Evolutionary conservation across 2,888 invertebrate species (phyloP).

Genomic region (Drosophila bunnanda): DNA sequence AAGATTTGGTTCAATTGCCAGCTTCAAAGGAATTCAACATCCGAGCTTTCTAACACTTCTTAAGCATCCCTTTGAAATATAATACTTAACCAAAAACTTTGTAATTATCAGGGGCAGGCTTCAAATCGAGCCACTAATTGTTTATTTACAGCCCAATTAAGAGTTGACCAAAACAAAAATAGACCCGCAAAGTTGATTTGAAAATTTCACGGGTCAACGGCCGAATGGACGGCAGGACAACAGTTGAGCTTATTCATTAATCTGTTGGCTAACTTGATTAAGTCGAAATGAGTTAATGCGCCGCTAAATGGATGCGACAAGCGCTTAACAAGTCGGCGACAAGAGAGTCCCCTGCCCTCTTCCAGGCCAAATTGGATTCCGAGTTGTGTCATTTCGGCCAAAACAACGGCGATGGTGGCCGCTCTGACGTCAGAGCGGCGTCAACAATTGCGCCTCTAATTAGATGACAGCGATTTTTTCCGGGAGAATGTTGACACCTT

Average conservation of each 20-base stretch:
- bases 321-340: slow-evolving; percentile 30
- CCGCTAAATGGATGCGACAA: slow-evolving; percentile 40
- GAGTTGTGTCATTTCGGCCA: slow-evolving; percentile 35
- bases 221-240: slow-evolving; percentile 20
- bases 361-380: slow-evolving; percentile 6
- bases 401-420: slow-evolving; percentile 30
- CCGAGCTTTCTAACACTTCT: not conserved
- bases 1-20: not conserved
- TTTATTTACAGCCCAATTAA: slow-evolving; percentile 6
- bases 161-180: slow-evolving; percentile 2
- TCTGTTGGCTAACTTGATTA: slow-evolving; percentile 37
- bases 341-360: not conserved
- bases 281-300: slow-evolving; percentile 43
- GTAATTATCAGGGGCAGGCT: not conserved
- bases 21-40: too few species aligned
- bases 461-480: slow-evolving; percentile 54
- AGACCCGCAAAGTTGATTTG: slow-evolving; percentile 6
- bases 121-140: slow-evolving; percentile 1
- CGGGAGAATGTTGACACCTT: slow-evolving; percentile 42
- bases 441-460: slow-evolving; percentile 71
- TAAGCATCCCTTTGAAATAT: not conserved
- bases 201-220: slow-evolving; percentile 18
- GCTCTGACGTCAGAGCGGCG: slow-evolving; percentile 64
- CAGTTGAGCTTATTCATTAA: slow-evolving; percentile 29
- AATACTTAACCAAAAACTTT: not conserved